phyloP scores from a whole-genome alignment of 92 coral and sea anemone species.

The Phymanthus crucifer region DNA sequence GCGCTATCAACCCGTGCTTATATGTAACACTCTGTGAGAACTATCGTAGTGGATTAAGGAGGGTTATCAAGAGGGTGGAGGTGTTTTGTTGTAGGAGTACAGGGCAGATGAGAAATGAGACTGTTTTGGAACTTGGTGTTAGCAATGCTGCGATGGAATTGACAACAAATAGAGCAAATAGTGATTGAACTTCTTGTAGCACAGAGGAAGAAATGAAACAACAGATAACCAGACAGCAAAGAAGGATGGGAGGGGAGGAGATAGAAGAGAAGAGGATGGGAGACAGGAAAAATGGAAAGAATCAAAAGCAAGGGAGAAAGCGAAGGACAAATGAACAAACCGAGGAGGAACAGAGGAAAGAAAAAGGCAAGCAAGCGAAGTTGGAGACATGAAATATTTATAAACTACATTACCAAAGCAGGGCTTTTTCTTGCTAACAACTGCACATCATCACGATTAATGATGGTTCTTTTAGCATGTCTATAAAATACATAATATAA shows the following conservation, averaged over 20 bases:
- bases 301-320: too few relatives aligned
- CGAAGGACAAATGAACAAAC: too few relatives aligned
- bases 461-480: slow-evolving; percentile 84
- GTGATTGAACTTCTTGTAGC: background rate
- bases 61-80: background rate
- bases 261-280: too few relatives aligned
- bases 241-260: background rate
- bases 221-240: background rate
- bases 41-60: slow-evolving; percentile 50
- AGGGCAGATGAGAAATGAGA: background rate
- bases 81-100: background rate
- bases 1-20: slow-evolving; percentile 60
- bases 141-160: background rate
- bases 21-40: slow-evolving; percentile 56
- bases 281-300: too few relatives aligned
- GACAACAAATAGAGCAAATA: background rate
- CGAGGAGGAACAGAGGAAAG: too few relatives aligned
- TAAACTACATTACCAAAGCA: slow-evolving; percentile 63
- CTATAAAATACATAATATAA: slow-evolving; percentile 23
- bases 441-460: slow-evolving; percentile 86
- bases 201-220: background rate
- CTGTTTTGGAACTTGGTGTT: background rate
- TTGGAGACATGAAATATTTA: too few relatives aligned
- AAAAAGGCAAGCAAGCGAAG: too few relatives aligned
- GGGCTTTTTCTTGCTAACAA: slow-evolving; percentile 87